Evolutionary conservation across 2,888 invertebrate genomes (phyloP).

Genomic region (Polydrusus pterygomalis): DNA sequence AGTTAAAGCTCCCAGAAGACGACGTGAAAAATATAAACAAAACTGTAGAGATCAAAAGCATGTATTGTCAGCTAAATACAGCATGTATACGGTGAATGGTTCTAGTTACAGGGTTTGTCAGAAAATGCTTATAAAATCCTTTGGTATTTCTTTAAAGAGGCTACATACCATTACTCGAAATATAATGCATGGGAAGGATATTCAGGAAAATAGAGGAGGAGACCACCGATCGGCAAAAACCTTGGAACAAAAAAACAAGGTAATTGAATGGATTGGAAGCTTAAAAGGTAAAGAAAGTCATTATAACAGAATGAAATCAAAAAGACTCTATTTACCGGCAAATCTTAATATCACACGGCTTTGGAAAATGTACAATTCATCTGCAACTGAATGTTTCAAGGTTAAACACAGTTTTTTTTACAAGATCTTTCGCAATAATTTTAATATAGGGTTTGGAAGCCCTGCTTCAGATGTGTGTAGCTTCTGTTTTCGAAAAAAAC

Average conservation of each 20-base stretch:
- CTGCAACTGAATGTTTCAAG: not conserved
- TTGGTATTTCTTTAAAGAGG: constrained; percentile 12
- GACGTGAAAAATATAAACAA: constrained; percentile 5
- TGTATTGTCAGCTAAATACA: no score
- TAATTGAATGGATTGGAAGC: not conserved
- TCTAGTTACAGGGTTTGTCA: not conserved
- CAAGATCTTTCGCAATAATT: constrained; percentile 3
- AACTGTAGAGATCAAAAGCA: no score
- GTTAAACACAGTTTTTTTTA: constrained; percentile 4
- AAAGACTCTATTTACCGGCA: constrained; percentile 1
- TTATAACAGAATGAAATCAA: constrained; percentile 6
- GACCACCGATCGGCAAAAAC: not conserved
- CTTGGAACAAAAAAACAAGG: not conserved
- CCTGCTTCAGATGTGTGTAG: constrained; percentile 18
- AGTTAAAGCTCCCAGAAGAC: constrained; percentile 4
- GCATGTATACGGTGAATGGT: constrained; percentile 6
- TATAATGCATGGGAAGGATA: constrained; percentile 8
- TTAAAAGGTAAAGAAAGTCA: not conserved
- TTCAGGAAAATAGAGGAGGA: constrained; percentile 19
- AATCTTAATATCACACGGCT: not conserved
- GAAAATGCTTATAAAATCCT: constrained; percentile 9
- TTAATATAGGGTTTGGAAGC: constrained; percentile 29
- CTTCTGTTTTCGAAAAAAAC: constrained; percentile 17
- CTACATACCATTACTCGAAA: not conserved
- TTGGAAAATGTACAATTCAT: constrained; percentile 12